phyloP scores from a whole-genome alignment of 2,797 vertebrate species.

The Hemitrygon akajei region DNA sequence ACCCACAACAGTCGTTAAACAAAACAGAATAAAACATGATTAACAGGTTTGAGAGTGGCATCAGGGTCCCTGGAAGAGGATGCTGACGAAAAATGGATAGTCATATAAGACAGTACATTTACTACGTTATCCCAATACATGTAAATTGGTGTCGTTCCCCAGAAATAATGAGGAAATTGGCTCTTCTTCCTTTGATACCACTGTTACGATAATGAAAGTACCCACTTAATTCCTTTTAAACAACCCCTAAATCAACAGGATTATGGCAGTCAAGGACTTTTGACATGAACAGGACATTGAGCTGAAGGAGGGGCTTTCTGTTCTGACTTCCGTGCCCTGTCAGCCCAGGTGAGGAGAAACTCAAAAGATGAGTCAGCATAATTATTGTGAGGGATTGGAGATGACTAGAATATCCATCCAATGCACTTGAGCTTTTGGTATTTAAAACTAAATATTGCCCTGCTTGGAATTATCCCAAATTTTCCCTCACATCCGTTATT shows the following conservation, averaged over 20 bases:
- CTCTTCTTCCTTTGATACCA: not conserved
- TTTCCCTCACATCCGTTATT: not conserved
- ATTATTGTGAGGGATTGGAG: not conserved
- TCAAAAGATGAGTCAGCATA: not conserved
- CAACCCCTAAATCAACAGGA: not conserved
- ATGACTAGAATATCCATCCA: too few relatives aligned
- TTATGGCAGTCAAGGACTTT: not conserved
- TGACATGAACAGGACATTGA: not conserved
- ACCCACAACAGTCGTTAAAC: too few relatives aligned
- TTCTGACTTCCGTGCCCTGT: not conserved
- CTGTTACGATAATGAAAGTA: not conserved
- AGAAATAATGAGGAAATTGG: not conserved
- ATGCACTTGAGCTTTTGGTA: not conserved
- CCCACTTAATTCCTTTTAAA: not conserved
- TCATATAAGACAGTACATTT: not conserved
- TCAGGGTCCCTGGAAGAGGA: not conserved
- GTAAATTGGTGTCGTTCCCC: too few relatives aligned
- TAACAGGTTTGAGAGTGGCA: not conserved
- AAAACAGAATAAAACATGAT: not conserved
- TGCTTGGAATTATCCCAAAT: not conserved
- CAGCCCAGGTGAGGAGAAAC: not conserved
- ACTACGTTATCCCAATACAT: too few relatives aligned
- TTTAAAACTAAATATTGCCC: not conserved
- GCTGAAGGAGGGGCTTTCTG: not conserved
- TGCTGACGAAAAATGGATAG: not conserved